phyloP scores from a whole-genome alignment of 2,888 invertebrate species.

The Agrochola lota region DNA sequence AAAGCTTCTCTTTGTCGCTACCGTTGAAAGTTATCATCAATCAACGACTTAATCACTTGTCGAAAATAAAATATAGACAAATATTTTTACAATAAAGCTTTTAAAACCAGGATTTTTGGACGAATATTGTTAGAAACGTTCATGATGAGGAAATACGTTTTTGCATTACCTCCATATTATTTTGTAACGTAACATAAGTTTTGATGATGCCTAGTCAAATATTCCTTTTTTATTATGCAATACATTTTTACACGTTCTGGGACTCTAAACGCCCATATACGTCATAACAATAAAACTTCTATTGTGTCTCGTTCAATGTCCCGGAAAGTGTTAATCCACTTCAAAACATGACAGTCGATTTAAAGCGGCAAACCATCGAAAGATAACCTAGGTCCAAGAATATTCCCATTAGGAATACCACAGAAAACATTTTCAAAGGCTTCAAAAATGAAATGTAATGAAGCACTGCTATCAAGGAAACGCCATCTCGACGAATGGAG shows the following conservation, averaged over 20 bases:
- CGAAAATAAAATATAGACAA: conserved; percentile 2
- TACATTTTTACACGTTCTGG: background rate
- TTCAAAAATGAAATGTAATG: no score
- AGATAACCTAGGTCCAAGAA: conserved; percentile 13
- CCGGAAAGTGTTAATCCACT: background rate
- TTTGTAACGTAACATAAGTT: background rate
- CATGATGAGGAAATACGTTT: background rate
- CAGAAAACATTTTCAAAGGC: no score
- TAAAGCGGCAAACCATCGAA: no score
- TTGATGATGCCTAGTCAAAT: background rate
- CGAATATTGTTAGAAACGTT: background rate
- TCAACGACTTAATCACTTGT: conserved; percentile 34
- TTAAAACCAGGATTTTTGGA: background rate
- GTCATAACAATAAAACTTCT: no score
- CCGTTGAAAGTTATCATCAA: conserved; percentile 46
- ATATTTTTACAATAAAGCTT: background rate
- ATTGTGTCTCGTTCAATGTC: no score
- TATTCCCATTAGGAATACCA: conserved; percentile 1
- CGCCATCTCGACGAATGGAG: conserved; percentile 54
- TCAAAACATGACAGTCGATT: background rate
- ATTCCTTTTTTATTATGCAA: background rate
- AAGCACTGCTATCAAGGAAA: conserved; percentile 53
- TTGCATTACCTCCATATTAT: background rate
- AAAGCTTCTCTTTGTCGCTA: conserved; percentile 22
- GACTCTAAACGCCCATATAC: no score